Conservation (phyloP, 2,113 vertebrate species). For the Syngnathoides biaculeatus region DNA sequence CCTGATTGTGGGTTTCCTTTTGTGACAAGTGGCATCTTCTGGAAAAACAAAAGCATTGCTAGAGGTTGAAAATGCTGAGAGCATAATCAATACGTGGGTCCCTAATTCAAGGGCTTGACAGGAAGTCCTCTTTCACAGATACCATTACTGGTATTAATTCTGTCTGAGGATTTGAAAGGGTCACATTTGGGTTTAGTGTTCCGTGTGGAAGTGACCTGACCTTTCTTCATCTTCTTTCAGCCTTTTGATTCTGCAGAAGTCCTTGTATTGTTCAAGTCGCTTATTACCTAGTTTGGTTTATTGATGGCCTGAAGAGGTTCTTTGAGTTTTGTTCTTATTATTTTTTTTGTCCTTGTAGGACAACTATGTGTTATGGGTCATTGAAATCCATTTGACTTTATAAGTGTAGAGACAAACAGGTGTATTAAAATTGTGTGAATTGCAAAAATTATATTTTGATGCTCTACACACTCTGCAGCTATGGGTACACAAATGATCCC, state of each 20-base stretch:
- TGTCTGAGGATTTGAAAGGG: constrained; percentile 47
- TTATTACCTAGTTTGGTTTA: constrained; percentile 35
- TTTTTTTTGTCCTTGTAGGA: not conserved
- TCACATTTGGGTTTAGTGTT: constrained; percentile 44
- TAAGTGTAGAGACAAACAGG: too few species aligned
- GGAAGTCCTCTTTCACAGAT: constrained; percentile 55
- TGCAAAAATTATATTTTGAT: too few species aligned
- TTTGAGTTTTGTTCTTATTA: not conserved
- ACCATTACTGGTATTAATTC: constrained; percentile 68
- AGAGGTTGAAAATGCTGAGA: constrained; percentile 21
- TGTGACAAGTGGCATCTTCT: not conserved
- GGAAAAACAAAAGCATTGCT: not conserved
- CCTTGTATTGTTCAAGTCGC: constrained; percentile 35
- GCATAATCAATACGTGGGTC: constrained; percentile 47
- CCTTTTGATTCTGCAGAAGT: constrained; percentile 6
- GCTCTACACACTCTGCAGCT: too few species aligned
- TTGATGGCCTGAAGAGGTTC: constrained; percentile 10
- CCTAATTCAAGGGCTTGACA: constrained; percentile 51
- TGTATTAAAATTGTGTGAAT: too few species aligned
- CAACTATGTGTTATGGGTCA: not conserved
- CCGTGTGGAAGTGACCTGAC: constrained; percentile 53
- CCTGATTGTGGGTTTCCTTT: not conserved
- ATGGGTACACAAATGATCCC: too few species aligned
- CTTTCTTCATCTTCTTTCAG: constrained; percentile 57
- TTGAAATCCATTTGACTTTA: too few species aligned